A percentile compares a stretch with the other conserved stretches of the same genome.
phyloP scores from a whole-genome alignment of 2,113 vertebrate genomes.

The Orycteropus afer region DNA sequence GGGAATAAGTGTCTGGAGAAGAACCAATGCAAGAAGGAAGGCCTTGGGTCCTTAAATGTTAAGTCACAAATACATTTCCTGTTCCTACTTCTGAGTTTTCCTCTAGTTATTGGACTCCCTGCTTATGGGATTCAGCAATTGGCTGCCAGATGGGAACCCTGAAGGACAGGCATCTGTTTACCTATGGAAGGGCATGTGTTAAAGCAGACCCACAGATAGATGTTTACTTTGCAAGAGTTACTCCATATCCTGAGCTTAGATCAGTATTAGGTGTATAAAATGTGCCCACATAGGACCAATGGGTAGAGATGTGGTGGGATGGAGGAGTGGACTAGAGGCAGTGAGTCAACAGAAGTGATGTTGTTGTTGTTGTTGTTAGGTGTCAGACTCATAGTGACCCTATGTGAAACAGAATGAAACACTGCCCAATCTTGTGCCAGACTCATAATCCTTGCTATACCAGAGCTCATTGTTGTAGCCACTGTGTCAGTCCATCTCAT shows the following conservation, averaged over 20 bases:
- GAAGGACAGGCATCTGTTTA: not conserved
- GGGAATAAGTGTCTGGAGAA: accelerated
- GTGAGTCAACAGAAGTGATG: not conserved
- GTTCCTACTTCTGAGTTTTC: not conserved
- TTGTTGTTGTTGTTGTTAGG: too few relatives aligned
- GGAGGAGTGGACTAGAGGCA: accelerated
- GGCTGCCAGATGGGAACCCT: not conserved
- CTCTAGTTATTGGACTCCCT: not conserved
- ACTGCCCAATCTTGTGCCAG: too few relatives aligned
- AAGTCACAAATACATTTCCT: too few relatives aligned
- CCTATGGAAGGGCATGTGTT: accelerated
- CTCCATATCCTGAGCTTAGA: accelerated
- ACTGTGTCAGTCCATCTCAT: too few relatives aligned
- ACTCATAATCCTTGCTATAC: too few relatives aligned
- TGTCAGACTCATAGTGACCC: too few relatives aligned
- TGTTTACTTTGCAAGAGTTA: too few relatives aligned
- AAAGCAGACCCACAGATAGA: too few relatives aligned
- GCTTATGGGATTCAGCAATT: not conserved
- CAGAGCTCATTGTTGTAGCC: too few relatives aligned
- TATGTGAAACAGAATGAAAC: too few relatives aligned
- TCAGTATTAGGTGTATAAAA: accelerated
- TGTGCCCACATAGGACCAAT: accelerated
- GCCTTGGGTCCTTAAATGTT: not conserved
- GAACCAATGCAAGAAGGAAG: accelerated
- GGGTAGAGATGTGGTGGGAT: not conserved